Evolutionary conservation across 2,888 invertebrate species (phyloP).

Genomic region (Drosophila colorata): DNA sequence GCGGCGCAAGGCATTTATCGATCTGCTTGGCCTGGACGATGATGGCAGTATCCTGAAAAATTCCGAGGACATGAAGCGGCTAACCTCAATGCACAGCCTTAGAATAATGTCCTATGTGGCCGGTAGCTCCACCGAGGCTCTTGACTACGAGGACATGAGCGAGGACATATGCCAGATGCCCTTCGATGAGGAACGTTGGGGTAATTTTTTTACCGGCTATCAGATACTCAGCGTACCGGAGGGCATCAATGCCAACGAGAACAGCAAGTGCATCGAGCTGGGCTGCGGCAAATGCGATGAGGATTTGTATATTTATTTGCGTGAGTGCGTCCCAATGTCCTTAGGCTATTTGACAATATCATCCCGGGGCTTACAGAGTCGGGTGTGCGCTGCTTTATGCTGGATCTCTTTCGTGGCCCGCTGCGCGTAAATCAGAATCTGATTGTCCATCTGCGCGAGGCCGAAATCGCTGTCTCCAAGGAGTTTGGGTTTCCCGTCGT

Average conservation of each 20-base stretch:
- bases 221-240: slow-evolving; percentile 59
- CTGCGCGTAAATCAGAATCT: slow-evolving; percentile 64
- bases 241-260: slow-evolving; percentile 52
- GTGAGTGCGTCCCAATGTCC: too few species aligned
- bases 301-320: slow-evolving; percentile 49
- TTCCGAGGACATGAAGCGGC: slow-evolving; percentile 29
- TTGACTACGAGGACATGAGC: slow-evolving; percentile 39
- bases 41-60: slow-evolving; percentile 1
- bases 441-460: slow-evolving; percentile 72
- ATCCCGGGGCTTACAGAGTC: slow-evolving; percentile 33
- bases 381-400: slow-evolving; percentile 75
- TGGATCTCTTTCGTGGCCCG: slow-evolving; percentile 77
- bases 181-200: slow-evolving; percentile 73
- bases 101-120: slow-evolving; percentile 7
- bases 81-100: slow-evolving; percentile 34
- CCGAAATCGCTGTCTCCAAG: slow-evolving; percentile 68
- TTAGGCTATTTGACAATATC: too few species aligned
- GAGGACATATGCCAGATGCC: slow-evolving; percentile 47
- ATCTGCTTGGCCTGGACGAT: slow-evolving; percentile 57
- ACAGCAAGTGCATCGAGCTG: slow-evolving; percentile 74
- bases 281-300: slow-evolving; percentile 26
- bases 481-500: slow-evolving; percentile 72
- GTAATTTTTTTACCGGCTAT: slow-evolving; percentile 72
- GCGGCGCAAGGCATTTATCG: slow-evolving; percentile 52
- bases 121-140: neutral